Evolutionary conservation across 2,888 invertebrate species (phyloP), one percentile per base, ranked within the genome.

Genomic region (Synanthedon tipuliformis): DNA sequence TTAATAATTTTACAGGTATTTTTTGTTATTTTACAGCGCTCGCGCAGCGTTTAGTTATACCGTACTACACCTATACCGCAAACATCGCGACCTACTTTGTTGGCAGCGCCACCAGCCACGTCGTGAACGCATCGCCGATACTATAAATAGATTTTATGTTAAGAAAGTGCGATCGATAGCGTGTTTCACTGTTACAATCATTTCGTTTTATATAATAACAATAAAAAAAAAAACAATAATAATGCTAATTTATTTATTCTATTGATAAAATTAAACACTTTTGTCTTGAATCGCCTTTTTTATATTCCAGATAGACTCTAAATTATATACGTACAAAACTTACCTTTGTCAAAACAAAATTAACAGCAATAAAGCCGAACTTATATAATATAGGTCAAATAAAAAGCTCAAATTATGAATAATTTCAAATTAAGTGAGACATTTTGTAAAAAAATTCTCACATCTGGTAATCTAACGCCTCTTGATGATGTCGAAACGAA

Each of bases 81-180:
- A 74, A 77, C 76, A 73, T 74, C 73, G 73, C 79, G 82, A 84
- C 84, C 84, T 78, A 85, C 75, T 82, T 82, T 59, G 68, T 66
- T 67, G 65, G 69, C 66, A 71, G 58, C 58, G 55, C 61, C 60
- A 63, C 59, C 71, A 10, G 68, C 67, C 69, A 65, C 70, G 69
- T 68, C 76, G 62, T 71, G 67, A 49, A 23, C 63, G 66, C 69
- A 74, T 74, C 73, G 69, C 70, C 34, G 62, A 59, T 56, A 69
- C 78, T 81, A 78, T 73, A 78, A 75, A 79, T 81, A 81, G 68
- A 68, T 63, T 61, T 70, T 66, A 73, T 74, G 71, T 75, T 78
- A 75, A 74, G 79, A 78, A 79, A 80, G 75, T 70, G 70, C 56
- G 55, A 58, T 23, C 41, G 41, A 51, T 27, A 45, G 12, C 40